Percentiles rank a stretch among this genome's conserved stretches.
These are phyloP conservation scores for Galleria mellonella DNA, from an alignment of 1,140 invertebrate genomes.

Conservation along the genomic window DNA sequence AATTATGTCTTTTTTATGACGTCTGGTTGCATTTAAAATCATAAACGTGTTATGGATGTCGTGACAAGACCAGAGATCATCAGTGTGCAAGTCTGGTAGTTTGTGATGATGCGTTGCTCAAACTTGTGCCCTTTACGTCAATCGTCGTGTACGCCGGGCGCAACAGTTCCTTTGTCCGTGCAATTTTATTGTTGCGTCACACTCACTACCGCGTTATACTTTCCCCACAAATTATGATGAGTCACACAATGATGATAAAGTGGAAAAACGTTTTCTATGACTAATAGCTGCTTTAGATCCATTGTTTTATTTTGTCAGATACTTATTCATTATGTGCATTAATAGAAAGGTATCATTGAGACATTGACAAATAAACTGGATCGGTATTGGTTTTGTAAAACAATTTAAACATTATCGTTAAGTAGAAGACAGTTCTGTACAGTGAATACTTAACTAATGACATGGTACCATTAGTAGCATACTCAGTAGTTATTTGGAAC, in stretches of 20 bases:
- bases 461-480: background rate
- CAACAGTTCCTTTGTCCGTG: slow-evolving; percentile 54
- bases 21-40: slow-evolving; percentile 6
- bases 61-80: slow-evolving; percentile 18
- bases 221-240: slow-evolving; percentile 59
- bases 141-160: background rate
- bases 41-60: slow-evolving; percentile 11
- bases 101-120: slow-evolving; percentile 12
- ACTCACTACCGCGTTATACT: slow-evolving; percentile 43
- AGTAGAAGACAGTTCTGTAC: slow-evolving; percentile 5
- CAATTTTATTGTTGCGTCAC: slow-evolving; percentile 67
- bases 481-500: slow-evolving; percentile 1
- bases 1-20: background rate
- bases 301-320: slow-evolving; percentile 14
- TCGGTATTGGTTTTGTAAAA: slow-evolving; percentile 4
- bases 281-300: slow-evolving; percentile 8
- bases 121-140: slow-evolving; percentile 26
- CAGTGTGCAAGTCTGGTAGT: slow-evolving; percentile 18
- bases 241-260: slow-evolving; percentile 25
- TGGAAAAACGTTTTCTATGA: slow-evolving; percentile 20
- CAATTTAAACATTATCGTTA: slow-evolving; percentile 2
- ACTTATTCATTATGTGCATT: slow-evolving; percentile 8
- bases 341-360: slow-evolving; percentile 16
- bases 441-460: slow-evolving; percentile 9
- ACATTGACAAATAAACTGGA: background rate